Conservation (phyloP, 2,113 vertebrate genomes). For the Isurus oxyrinchus region DNA sequence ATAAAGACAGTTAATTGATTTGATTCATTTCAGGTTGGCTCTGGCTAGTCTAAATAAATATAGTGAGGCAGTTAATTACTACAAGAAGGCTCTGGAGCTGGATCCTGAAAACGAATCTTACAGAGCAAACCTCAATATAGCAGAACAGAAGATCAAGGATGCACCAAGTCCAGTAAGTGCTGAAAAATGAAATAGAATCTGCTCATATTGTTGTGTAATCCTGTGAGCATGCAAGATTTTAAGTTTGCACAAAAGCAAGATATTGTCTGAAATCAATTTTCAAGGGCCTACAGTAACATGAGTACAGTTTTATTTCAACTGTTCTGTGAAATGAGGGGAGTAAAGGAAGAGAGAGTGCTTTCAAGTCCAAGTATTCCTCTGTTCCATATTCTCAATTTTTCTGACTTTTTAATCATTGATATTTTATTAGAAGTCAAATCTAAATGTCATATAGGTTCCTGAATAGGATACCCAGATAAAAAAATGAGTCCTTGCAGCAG, state of each 20-base stretch:
- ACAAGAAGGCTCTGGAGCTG: constrained; percentile 87
- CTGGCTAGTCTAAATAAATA: constrained; percentile 89
- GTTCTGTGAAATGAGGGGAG: background rate
- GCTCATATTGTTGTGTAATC: constrained; percentile 39
- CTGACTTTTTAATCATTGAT: background rate
- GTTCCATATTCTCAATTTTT: background rate
- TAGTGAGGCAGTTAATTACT: constrained; percentile 78
- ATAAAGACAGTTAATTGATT: background rate
- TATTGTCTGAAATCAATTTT: background rate
- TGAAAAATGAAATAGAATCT: background rate
- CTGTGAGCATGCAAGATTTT: background rate
- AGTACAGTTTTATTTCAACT: background rate
- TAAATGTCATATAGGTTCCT: too few species aligned
- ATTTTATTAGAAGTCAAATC: background rate
- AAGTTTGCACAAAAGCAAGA: background rate
- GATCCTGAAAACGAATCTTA: constrained; percentile 91
- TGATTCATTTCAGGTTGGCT: constrained; percentile 63
- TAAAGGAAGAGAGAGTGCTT: background rate
- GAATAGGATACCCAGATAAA: background rate
- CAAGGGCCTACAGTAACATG: background rate
- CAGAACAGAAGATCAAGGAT: constrained; percentile 85
- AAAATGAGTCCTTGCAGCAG: background rate
- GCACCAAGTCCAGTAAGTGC: constrained; percentile 74
- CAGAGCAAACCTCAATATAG: constrained; percentile 86
- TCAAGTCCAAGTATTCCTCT: background rate